These are phyloP conservation scores for Clitarchus hookeri DNA, from an alignment of 2,888 invertebrate genomes.

Conservation along the genomic window DNA sequence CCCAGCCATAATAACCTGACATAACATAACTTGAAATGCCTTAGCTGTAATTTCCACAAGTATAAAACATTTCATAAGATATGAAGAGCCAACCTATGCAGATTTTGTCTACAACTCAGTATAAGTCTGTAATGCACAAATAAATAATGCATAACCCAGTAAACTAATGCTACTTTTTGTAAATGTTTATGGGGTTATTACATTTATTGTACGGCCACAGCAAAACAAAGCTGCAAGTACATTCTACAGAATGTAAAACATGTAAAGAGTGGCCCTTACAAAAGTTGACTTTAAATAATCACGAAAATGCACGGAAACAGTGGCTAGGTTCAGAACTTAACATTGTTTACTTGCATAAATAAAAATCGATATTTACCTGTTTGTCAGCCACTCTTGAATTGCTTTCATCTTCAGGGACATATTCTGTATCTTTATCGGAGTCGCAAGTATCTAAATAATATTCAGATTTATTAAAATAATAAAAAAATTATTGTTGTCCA, in stretches of 20 bases:
- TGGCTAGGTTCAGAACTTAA: neutral
- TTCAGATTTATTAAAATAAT: too few species aligned
- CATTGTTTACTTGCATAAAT: neutral
- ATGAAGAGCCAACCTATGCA: neutral
- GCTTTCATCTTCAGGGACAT: too few species aligned
- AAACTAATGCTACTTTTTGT: too few species aligned
- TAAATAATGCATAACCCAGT: too few species aligned
- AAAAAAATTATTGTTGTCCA: too few species aligned
- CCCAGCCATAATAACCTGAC: neutral
- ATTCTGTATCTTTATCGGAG: too few species aligned
- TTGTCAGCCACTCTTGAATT: too few species aligned
- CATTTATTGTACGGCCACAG: neutral
- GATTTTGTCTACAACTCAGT: neutral
- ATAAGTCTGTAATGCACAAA: neutral
- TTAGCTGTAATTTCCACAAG: neutral
- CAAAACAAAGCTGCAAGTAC: neutral
- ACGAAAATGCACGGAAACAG: neutral
- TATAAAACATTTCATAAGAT: neutral
- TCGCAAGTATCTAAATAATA: too few species aligned
- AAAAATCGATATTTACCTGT: neutral
- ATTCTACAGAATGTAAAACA: conserved; percentile 5
- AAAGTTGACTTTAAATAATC: neutral
- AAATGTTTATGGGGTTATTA: neutral
- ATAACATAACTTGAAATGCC: neutral
- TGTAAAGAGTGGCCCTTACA: neutral